Evolutionary conservation across 64 coral and sea anemone species (phyloP), one percentile per base, ranked within the genome.

Genomic region (Acropora tenuis): DNA sequence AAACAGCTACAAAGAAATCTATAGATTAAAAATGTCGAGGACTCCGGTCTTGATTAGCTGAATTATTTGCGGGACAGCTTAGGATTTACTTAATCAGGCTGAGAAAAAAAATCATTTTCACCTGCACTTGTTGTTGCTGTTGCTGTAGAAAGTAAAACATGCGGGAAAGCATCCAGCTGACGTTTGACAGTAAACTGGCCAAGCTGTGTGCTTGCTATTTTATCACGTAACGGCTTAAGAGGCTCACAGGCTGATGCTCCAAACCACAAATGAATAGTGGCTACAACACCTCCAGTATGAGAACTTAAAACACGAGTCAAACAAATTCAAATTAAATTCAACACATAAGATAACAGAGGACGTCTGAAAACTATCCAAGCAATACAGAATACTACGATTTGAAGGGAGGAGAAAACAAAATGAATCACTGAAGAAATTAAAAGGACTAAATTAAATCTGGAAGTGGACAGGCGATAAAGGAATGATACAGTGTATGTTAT

Each of bases 211-310:
- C 15, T 17, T 19, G 82, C 42, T 48, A 84, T 84, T 84, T 84
- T 44, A 71, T 84, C 82, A 17, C 67, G 63, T 16, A 84, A 17
- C 16, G 82, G 82, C 19, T 69, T 69, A 16, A 84, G 18, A 19
- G 82, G 82, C 1, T 84, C 82, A 71, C 5, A 69, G 16, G 65
- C 43, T 68, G 43, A 45, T 18, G 16, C 47, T 48, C 43, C 61
- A 71, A 84, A 84, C 61, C 69, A 8, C 61, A 84, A 6, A 16
- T 8, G 1, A 2, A 71, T 44, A 16, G 65, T 84, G 11, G 63
- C 82, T 6, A 84, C 63, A 48, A 84, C 63, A 16, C 82, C 71
- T 48, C 82, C 82, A 69, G 30, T 30, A 30, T 30, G 30, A 30
- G 82, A 65, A 9, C 82, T 84, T 20, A 16, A 71, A 69, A 47